phyloP scores from a whole-genome alignment of 2,797 vertebrate species.

The Girardinus metallicus region DNA sequence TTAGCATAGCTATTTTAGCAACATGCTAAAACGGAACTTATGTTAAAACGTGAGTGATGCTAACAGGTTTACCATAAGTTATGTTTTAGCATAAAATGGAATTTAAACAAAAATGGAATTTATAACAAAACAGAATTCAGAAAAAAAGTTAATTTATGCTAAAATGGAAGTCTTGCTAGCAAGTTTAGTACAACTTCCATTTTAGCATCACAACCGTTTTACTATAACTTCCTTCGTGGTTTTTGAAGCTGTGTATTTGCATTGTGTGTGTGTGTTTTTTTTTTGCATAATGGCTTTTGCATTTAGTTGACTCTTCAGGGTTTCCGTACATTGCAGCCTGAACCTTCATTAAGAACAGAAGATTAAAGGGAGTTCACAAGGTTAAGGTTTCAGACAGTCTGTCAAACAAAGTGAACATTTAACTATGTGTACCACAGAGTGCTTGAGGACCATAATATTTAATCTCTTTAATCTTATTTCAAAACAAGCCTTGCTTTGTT shows the following conservation, averaged over 20 bases:
- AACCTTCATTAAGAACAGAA: background rate
- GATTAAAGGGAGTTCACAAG: background rate
- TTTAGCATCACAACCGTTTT: background rate
- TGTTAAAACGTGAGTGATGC: background rate
- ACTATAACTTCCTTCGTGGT: background rate
- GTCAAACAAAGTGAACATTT: conserved; percentile 3
- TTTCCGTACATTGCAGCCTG: background rate
- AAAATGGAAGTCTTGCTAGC: background rate
- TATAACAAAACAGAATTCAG: too few species aligned
- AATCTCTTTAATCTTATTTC: background rate
- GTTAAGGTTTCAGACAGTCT: conserved; percentile 11
- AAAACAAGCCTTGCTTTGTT: conserved; percentile 11
- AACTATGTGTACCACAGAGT: background rate
- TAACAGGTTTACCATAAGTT: background rate
- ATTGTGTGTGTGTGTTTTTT: too few species aligned
- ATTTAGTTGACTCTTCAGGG: background rate
- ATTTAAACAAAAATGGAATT: too few species aligned
- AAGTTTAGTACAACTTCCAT: background rate
- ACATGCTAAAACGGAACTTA: background rate
- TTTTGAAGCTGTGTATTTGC: background rate
- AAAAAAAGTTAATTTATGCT: background rate
- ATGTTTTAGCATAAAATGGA: too few species aligned
- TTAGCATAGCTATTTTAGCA: background rate
- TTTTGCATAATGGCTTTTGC: background rate
- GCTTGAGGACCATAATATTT: background rate